phyloP scores from a whole-genome alignment of 2,888 invertebrate genomes.

The Rhaphigaster nebulosa region DNA sequence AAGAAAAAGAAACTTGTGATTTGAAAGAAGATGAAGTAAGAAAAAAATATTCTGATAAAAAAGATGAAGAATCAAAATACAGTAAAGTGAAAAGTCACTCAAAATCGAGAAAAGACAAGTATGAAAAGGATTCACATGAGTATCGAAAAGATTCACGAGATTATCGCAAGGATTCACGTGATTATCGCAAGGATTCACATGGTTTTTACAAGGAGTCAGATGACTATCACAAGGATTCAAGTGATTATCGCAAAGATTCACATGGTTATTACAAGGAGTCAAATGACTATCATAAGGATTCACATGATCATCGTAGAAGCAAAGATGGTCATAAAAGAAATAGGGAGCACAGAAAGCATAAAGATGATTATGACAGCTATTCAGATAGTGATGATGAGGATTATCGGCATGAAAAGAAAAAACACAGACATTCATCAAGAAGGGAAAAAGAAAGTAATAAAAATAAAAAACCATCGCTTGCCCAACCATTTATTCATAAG shows the following conservation, averaged over 20 bases:
- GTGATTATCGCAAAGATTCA: neutral
- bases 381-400: conserved; percentile 4
- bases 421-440: neutral
- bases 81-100: conserved; percentile 40
- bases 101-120: conserved; percentile 22
- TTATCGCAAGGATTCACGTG: neutral
- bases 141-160: neutral
- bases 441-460: conserved; percentile 29
- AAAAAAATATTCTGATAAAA: neutral
- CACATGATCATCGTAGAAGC: neutral
- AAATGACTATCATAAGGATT: neutral
- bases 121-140: neutral
- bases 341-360: neutral
- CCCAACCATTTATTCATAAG: conserved; percentile 37
- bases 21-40: neutral
- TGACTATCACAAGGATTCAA: neutral
- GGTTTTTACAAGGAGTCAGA: neutral
- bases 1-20: neutral
- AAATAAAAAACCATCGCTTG: neutral
- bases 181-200: neutral
- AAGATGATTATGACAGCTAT: conserved; percentile 30
- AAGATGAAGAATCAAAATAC: conserved; percentile 38
- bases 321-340: neutral
- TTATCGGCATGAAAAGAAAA: conserved; percentile 5
- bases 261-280: neutral